Base-by-base conservation (phyloP, 2,113 vertebrate species). In the Lota lota region DNA sequence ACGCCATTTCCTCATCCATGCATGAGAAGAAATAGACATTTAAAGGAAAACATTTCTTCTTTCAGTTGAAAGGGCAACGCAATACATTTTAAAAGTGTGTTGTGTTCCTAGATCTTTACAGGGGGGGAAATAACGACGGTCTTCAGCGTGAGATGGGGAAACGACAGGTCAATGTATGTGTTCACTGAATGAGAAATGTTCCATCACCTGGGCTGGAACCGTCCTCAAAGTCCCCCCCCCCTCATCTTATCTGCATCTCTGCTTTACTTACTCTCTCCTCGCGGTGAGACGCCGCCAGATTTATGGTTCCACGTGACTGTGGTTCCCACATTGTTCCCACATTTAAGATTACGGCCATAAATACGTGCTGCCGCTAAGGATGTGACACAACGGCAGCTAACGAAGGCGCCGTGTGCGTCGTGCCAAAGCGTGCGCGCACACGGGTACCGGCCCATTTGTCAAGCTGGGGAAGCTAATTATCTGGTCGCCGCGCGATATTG, bases 371-470 rank as follows among this genome's bases (percentile, higher is more conserved):
- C 92, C 89, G 86, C 85, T 72, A 89, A 91, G 93, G 89, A 93
- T 89, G 91, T 84, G 70, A 89, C 82, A 83, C 82, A 77, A 84
- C 84, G 84, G 81, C 73, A 83, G 91, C 92, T 98, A 94, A 96
- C 95, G 94, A 95, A 94, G 93, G 90, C 90, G 82, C 90, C 92
- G 92, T 94, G 94, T 94, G 93, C 91, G 81, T 90, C 80, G 88
- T 88, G 92, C 91, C 92, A 94, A 95, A 95, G 93, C 96, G 98
- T 98, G 96, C 88, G 91, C 93, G 91, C 95, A 97, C 97, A 98
- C 97, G 94, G 93, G 93, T 93, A 95, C 96, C 90, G 91, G 90
- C 94, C 95, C 95, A 98, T 98, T 98, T 98, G 95, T 97, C 96
- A 97, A 95, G 93, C 92, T 91, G 80, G 90, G 93, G 93, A 92